phyloP scores from a whole-genome alignment of 2,888 invertebrate genomes.

The Sphaerophoria taeniata region DNA sequence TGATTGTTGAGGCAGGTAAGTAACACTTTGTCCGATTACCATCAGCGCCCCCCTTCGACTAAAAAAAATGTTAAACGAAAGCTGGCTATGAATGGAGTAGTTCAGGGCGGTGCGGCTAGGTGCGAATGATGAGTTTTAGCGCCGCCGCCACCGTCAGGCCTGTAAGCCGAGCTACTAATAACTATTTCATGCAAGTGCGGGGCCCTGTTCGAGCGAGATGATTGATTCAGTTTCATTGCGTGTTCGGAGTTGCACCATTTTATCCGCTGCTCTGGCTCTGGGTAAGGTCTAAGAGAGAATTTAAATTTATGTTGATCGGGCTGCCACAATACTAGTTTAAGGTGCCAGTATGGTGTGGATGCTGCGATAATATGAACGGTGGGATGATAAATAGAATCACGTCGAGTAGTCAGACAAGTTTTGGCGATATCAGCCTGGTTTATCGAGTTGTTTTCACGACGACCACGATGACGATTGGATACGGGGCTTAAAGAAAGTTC shows the following conservation, averaged over 20 bases:
- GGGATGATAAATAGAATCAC: constrained; percentile 59
- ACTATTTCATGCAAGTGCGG: constrained; percentile 3
- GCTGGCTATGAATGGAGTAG: constrained; percentile 1
- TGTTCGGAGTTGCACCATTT: neutral
- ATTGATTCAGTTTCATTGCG: constrained; percentile 22
- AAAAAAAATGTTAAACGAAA: constrained; percentile 31
- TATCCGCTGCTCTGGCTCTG: neutral
- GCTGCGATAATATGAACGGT: constrained; percentile 21
- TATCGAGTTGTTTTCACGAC: too few relatives aligned
- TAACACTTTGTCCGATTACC: constrained; percentile 42
- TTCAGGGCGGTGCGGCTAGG: neutral
- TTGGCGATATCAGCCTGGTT: neutral
- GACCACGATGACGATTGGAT: too few relatives aligned
- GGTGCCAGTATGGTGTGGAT: constrained; percentile 24
- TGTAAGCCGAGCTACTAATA: constrained; percentile 15
- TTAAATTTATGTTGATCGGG: constrained; percentile 24
- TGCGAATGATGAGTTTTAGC: constrained; percentile 27
- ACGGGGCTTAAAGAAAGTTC: constrained; percentile 44
- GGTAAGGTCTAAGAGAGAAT: constrained; percentile 7
- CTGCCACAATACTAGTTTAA: neutral
- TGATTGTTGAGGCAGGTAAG: constrained; percentile 69
- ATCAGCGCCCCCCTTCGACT: neutral
- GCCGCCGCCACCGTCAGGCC: constrained; percentile 17
- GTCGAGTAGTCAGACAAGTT: constrained; percentile 41
- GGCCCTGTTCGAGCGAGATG: constrained; percentile 26